Base-by-base conservation (phyloP, 1,140 invertebrate species). In the Drosophila varians region DNA sequence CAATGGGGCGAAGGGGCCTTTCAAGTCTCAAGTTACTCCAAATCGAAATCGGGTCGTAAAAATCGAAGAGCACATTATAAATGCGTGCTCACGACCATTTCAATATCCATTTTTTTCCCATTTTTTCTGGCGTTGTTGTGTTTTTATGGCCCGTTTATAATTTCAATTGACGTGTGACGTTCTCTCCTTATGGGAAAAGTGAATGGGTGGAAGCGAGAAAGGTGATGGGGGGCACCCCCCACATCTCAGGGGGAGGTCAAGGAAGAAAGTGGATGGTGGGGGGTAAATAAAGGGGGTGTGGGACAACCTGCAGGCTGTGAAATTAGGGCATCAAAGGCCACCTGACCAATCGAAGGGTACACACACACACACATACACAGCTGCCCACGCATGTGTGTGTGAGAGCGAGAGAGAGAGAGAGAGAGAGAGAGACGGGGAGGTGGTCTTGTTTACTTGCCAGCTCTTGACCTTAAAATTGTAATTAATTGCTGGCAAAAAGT, bases 301-400 rank as follows among this genome's bases (percentile, higher is more conserved):
- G 53, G 28, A 23, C 46, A 65, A 28, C 43, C 31, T 52, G 55
- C 69, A 72, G 52, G 48, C 48, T 73, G 48, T 34, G 28, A 73
- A 84, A 79, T 84, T 84, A 87, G 80, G 80, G 80, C 80, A 84
- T 80, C 72, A 86, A 76, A 84, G 79, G 80, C 79, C 80, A 84
- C 77, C 77, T 84, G 79, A 38, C 38, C 38, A 38, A 38, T 12
- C 36, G 14, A 80, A 84, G 82, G 53, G 54, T 77, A 78, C 36
- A 73, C 69, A 73, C 69, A 53, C 12, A 70, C 61, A 34, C 4
- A 11, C 23, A 25, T 25, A 42, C 25, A 28, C 54, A 25, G 5
- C 36, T 16, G 34, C 36, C 12, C 31, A 42, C 45, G 26, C 34
- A 46, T 31, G 11, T 31, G 28, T 31, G 28, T 31, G 28, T 11